Evolutionary conservation across 2,888 invertebrate genomes (phyloP), one percentile per base, ranked within the genome.

Genomic region (Drosophila diplacantha): DNA sequence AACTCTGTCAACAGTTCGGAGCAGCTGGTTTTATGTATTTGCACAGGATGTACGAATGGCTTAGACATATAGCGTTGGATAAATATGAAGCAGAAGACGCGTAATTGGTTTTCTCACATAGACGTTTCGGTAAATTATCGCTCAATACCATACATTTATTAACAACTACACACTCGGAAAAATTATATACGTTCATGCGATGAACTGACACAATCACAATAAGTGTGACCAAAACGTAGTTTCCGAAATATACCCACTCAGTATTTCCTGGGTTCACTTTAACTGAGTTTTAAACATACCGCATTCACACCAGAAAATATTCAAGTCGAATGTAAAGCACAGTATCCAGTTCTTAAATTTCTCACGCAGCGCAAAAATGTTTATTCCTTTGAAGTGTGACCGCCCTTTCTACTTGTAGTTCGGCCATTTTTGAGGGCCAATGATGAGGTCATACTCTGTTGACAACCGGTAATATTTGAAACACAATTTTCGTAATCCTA

Each of bases 1-100:
- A 46, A 46, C 44, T 46, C 44, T 46, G 44, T 46, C 44, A 46
- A 46, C 44, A 46, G 44, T 31, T 46, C 44, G 14, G 29, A 46
- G 44, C 44, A 46, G 29, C 44, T 20, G 44, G 29, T 14, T 20
- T 31, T 31, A 2, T 20, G 31, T 20, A 20, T 31, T 46, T 20
- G 43, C 43, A 26, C 43, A 12, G 26, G 26, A 11, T 26, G 12
- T 18, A 12, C 16, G 18, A 18, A 18, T 26, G 18, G 5, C 20
- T 46, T 9, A 9, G 44, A 20, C 29, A 18, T 31, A 3, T 14
- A 14, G 31, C 12, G 14, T 9, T 9, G 8, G 14, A 1, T 31
- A 9, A 5, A 9, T 31, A 9, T 46, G 5, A 32, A 2, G 18
- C 29, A 5, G 5, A 9, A 31, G 8, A 46, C 44, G 44, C 29